A percentile compares a stretch with the other conserved stretches of the same genome.
These are phyloP conservation scores for Acleris literana DNA, from an alignment of 2,888 invertebrate species.

Conservation along the genomic window DNA sequence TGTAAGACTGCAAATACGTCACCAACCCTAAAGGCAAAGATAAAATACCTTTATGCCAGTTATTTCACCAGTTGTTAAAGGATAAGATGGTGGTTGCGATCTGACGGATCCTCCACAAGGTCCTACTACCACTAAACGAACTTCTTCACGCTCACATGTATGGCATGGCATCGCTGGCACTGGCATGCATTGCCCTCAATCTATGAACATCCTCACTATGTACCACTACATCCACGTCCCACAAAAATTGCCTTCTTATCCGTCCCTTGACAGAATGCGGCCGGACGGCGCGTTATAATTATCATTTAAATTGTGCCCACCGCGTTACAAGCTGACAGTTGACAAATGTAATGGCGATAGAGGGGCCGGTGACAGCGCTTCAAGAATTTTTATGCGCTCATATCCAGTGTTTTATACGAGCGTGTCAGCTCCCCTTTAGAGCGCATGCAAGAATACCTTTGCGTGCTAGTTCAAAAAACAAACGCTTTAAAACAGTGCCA, in stretches of 20 bases:
- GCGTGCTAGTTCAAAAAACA: constrained; percentile 9
- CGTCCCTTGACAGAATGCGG: constrained; percentile 47
- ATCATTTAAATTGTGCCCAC: constrained; percentile 80
- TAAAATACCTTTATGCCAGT: too few species aligned
- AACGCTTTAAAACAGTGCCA: constrained; percentile 21
- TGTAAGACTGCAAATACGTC: too few species aligned
- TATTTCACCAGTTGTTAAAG: too few species aligned
- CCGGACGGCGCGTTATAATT: constrained; percentile 70
- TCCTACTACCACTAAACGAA: too few species aligned
- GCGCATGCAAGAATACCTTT: constrained; percentile 47
- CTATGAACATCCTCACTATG: neutral
- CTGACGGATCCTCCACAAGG: too few species aligned
- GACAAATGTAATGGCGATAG: constrained; percentile 81
- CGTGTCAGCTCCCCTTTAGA: constrained; percentile 72
- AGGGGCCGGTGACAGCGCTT: constrained; percentile 71
- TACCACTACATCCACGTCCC: constrained; percentile 1
- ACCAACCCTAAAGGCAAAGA: too few species aligned
- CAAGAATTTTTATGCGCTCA: constrained; percentile 82
- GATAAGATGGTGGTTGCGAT: too few species aligned
- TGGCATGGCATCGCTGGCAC: too few species aligned
- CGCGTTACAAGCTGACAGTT: constrained; percentile 78
- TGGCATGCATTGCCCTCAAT: neutral
- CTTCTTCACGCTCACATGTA: too few species aligned
- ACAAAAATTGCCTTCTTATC: constrained; percentile 48
- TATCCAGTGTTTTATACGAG: constrained; percentile 79